phyloP scores from a whole-genome alignment of 2,797 vertebrate genomes.

The Lacerta viridis region DNA sequence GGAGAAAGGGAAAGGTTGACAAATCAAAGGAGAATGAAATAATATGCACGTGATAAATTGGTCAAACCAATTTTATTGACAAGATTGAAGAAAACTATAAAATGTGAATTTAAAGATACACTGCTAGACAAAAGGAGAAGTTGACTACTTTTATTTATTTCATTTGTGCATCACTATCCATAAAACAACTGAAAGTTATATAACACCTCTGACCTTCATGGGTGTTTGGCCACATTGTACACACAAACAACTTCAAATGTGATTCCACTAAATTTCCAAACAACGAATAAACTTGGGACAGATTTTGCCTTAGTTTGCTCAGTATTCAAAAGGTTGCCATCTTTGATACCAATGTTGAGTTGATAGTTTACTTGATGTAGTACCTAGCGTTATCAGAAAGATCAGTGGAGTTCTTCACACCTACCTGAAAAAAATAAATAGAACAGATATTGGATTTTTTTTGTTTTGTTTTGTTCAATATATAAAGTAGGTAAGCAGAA shows the following conservation, averaged over 20 bases:
- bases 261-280: conserved; percentile 44
- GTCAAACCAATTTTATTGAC: neutral
- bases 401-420: conserved; percentile 27
- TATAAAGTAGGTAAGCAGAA: conserved; percentile 27
- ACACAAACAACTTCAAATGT: neutral
- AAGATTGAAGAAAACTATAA: neutral
- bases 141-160: neutral
- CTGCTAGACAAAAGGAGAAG: neutral
- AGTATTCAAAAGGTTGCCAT: conserved; percentile 15
- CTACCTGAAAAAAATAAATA: neutral
- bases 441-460: conserved; percentile 38
- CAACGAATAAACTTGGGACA: conserved; percentile 1
- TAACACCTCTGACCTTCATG: neutral
- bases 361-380: neutral
- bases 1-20: neutral
- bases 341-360: neutral
- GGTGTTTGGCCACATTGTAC: neutral
- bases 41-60: neutral
- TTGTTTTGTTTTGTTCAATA: neutral
- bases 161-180: too few relatives aligned
- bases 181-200: too few relatives aligned
- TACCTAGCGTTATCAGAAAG: neutral
- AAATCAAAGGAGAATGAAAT: neutral
- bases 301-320: neutral
- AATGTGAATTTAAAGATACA: neutral